Evolutionary conservation across 2,113 vertebrate genomes (phyloP), one percentile per base, ranked within the genome.

Genomic region (Sinosuthora webbiana): DNA sequence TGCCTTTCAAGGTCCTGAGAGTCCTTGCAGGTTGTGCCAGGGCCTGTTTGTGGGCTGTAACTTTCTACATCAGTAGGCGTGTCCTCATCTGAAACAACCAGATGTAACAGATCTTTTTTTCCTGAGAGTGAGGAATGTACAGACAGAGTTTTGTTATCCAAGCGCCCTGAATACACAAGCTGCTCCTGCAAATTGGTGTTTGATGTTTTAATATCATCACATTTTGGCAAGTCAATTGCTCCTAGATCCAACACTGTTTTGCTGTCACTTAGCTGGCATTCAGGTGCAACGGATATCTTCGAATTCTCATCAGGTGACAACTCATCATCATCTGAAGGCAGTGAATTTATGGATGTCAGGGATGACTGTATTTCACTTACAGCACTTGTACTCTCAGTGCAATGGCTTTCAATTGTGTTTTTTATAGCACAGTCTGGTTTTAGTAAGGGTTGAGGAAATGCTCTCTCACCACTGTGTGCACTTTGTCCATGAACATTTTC

Each of bases 311-410:
- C 99, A 94, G 98, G 98, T 76, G 98, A 98, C 73, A 98, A 93
- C 4, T 98, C 98, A 87, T 99, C 99, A 75, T 99, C 99, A 89
- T 99, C 99, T 68, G 99, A 99, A 78, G 99, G 99, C 52, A 99
- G 96, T 37, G 99, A 99, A 94, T 99, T 99, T 95, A 99, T 99
- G 49, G 99, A 99, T n/a, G 99, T 99, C 83, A 99, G 97, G 39
- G 99, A 99, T 53, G 99, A 99, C 89, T 99, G 99, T 89, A 99
- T 99, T 94, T 99, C 99, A 91, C 99, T 99, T 39, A 99, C 97
- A 79, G 97, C 98, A 52, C 99, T 99, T 25, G 98, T 99, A 90
- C 98, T 99, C 96, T 99, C 99, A 33, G 98, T 98, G 93, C 98
- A 98, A 52, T 98, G 98, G 83, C 96, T 97, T 87, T 99, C 99